Percentiles rank a stretch among this genome's conserved stretches.
These are phyloP conservation scores for Urocyon cinereoargenteus DNA, from an alignment of 2,797 vertebrate genomes.

Conservation along the genomic window DNA sequence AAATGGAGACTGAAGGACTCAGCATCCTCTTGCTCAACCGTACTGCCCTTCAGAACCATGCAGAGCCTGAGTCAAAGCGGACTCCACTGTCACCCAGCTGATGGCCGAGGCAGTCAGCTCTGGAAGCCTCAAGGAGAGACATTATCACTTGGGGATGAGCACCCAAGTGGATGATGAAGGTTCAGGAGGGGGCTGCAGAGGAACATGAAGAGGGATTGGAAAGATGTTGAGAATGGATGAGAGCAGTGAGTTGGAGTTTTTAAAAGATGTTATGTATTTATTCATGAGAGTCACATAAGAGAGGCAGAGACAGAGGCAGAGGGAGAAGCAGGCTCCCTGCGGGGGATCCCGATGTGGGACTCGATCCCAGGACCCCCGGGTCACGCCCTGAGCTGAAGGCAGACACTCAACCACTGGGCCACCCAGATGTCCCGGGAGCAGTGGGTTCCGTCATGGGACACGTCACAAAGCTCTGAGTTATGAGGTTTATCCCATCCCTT, in stretches of 20 bases:
- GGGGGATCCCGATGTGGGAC: too few relatives aligned
- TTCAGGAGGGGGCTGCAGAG: background rate
- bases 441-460: rapidly evolving
- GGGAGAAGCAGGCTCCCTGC: too few relatives aligned
- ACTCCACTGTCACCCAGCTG: background rate
- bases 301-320: too few relatives aligned
- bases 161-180: background rate
- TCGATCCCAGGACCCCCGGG: too few relatives aligned
- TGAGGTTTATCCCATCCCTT: background rate
- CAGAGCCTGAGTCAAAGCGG: background rate
- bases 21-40: background rate
- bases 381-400: too few relatives aligned
- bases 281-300: too few relatives aligned
- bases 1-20: background rate
- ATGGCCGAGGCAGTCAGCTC: background rate
- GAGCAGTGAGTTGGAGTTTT: too few relatives aligned
- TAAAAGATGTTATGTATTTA: too few relatives aligned
- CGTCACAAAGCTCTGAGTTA: background rate
- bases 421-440: too few relatives aligned
- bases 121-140: background rate
- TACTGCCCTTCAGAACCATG: background rate
- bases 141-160: background rate
- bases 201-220: background rate
- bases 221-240: background rate
- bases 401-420: too few relatives aligned